A percentile compares a stretch with the other conserved stretches of the same genome.
Conservation (phyloP, 2,113 vertebrate genomes). For the Chunga burmeisteri region DNA sequence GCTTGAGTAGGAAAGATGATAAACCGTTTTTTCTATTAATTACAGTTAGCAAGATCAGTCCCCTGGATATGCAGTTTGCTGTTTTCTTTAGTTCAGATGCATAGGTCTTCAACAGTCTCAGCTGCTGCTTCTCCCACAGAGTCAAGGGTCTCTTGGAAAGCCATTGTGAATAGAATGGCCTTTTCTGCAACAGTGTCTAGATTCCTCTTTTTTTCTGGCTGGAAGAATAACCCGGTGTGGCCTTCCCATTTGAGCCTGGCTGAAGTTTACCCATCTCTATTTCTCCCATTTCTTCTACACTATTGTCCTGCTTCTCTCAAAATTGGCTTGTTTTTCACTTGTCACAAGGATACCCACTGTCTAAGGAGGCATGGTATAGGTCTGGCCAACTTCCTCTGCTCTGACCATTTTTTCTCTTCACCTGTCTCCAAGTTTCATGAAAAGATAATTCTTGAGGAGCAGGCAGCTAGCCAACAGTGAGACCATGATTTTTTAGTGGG, state of each 20-base stretch:
- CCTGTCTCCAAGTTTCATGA: neutral
- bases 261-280: neutral
- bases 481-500: neutral
- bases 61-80: neutral
- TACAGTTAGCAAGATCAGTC: neutral
- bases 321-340: neutral
- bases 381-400: neutral
- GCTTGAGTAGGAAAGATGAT: neutral
- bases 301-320: neutral
- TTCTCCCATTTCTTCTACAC: neutral
- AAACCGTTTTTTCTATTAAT: neutral
- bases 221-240: neutral
- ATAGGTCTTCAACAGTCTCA: neutral
- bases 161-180: neutral
- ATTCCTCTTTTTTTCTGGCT: neutral
- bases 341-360: neutral
- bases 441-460: neutral
- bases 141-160: neutral
- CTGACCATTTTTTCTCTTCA: neutral
- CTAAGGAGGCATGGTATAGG: neutral
- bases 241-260: neutral
- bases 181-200: neutral
- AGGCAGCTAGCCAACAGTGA: neutral
- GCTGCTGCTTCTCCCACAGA: neutral
- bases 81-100: neutral